phyloP scores from a whole-genome alignment of 1,140 invertebrate genomes.

The Brachionus plicatilis region DNA sequence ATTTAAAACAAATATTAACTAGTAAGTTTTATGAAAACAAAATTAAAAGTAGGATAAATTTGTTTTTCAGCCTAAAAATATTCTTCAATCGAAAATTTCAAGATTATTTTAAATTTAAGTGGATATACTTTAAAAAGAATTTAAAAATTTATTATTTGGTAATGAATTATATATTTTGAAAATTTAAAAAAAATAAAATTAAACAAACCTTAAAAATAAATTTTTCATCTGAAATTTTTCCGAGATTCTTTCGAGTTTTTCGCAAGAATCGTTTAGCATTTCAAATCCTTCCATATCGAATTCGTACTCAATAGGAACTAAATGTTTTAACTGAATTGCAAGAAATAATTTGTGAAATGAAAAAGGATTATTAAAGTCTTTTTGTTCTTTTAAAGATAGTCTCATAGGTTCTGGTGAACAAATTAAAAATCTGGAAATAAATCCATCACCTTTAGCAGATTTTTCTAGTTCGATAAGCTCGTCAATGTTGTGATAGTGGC shows the following conservation, averaged over 20 bases:
- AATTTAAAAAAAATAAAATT: neutral
- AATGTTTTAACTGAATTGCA: neutral
- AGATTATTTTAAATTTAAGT: neutral
- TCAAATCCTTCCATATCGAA: neutral
- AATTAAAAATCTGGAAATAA: neutral
- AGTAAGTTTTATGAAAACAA: neutral
- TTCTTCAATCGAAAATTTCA: neutral
- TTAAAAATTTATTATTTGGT: neutral
- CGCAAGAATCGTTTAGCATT: neutral
- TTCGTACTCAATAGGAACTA: neutral
- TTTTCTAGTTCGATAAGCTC: neutral
- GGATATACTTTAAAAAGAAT: neutral
- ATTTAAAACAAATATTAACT: neutral
- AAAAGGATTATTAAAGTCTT: no score
- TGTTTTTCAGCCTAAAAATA: neutral
- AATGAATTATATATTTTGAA: neutral
- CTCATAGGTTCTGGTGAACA: neutral
- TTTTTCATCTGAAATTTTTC: neutral
- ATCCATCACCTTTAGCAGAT: neutral
- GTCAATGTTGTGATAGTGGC: neutral
- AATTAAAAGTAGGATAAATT: neutral
- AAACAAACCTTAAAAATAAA: neutral
- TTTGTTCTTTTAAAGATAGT: neutral
- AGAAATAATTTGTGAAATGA: neutral
- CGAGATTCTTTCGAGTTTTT: neutral